A percentile compares a stretch with the other conserved stretches of the same genome.
Conservation (phyloP, 2,888 invertebrate species). For the Syritta pipiens region DNA sequence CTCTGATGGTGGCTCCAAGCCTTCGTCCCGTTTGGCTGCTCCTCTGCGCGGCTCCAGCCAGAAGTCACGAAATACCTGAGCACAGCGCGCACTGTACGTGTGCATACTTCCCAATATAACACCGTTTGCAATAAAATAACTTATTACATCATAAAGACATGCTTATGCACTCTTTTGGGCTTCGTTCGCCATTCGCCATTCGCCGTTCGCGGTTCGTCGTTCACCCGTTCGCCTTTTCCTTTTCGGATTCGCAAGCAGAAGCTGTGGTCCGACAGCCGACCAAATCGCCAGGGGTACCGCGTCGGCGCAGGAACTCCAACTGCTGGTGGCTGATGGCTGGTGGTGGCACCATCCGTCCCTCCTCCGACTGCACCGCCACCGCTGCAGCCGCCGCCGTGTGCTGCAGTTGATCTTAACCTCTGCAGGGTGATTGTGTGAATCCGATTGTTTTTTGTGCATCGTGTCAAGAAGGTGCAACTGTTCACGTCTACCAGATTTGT, state of each 20-base stretch:
- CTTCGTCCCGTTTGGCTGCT: conserved; percentile 52
- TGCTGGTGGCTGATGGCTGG: not conserved
- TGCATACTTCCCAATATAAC: conserved; percentile 68
- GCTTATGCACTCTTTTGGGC: conserved; percentile 68
- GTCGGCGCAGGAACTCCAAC: conserved; percentile 18
- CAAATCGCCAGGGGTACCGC: conserved; percentile 64
- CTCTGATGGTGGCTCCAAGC: conserved; percentile 45
- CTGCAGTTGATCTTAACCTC: conserved; percentile 69
- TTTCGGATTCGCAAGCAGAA: conserved; percentile 58
- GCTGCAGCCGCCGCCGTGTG: no score
- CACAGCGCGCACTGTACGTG: conserved; percentile 61
- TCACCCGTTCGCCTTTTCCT: conserved; percentile 56
- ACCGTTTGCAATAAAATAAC: conserved; percentile 69
- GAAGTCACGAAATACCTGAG: conserved; percentile 66
- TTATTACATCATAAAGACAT: conserved; percentile 70
- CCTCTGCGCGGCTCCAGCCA: conserved; percentile 40
- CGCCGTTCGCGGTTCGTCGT: not conserved
- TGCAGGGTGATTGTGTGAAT: conserved; percentile 67
- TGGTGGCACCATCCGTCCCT: conserved; percentile 14
- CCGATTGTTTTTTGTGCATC: conserved; percentile 66
- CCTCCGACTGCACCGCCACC: not conserved
- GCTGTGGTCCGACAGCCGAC: conserved; percentile 66
- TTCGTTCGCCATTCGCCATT: conserved; percentile 3
- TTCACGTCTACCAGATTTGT: conserved; percentile 69
- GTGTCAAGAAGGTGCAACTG: conserved; percentile 67